phyloP scores from a whole-genome alignment of 2,113 vertebrate genomes.

The Myrmecobius fasciatus region DNA sequence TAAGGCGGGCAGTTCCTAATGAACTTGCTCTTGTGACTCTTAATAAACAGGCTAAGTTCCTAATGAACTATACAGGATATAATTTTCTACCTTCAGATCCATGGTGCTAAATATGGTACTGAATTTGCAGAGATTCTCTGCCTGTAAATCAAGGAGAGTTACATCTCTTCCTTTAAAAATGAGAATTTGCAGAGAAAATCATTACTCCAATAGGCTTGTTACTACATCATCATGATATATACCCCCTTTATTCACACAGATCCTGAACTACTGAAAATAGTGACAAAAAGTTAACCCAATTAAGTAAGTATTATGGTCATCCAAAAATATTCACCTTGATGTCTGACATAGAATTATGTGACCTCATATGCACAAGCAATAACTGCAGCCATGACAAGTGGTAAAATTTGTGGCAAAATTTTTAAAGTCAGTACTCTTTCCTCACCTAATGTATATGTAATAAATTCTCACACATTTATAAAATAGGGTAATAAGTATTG shows the following conservation, averaged over 20 bases:
- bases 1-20: too few species aligned
- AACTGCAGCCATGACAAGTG: background rate
- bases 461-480: background rate
- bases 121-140: background rate
- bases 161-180: background rate
- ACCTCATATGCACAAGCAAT: background rate
- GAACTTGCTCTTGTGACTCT: too few species aligned
- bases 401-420: background rate
- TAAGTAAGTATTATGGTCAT: background rate
- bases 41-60: too few species aligned
- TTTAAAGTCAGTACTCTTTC: background rate
- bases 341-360: background rate
- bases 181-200: background rate
- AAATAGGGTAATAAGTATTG: background rate
- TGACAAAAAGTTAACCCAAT: background rate
- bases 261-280: background rate
- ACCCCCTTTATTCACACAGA: background rate
- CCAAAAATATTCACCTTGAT: background rate
- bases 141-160: background rate
- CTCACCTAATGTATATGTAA: background rate
- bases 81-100: background rate
- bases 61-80: too few species aligned
- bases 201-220: background rate
- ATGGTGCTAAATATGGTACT: background rate
- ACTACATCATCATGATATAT: background rate